Base-by-base conservation (phyloP, 2,888 invertebrate species). In the Sarcophaga variegata region DNA sequence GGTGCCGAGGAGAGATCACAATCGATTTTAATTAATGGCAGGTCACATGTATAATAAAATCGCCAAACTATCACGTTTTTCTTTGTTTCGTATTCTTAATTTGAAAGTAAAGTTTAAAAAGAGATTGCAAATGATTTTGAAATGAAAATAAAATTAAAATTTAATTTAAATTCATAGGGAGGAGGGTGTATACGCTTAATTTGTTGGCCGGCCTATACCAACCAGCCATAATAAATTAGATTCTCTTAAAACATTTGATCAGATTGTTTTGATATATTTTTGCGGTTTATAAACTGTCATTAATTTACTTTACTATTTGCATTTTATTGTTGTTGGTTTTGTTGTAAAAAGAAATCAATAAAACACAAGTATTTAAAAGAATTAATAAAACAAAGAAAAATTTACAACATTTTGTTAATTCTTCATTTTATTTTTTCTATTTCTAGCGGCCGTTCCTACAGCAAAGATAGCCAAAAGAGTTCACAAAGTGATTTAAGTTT, bases 401-500 rank as follows among this genome's bases (percentile, higher is more conserved):
- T 54, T 25, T 10, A 8, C 37, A 10, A 10, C 37, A 8, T 10
- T 8, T 10, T 10, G 37, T 37, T 37, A 37, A 37, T 37, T 37
- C 2, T 37, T 10, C 10, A 37, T 37, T 37, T 10, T 0, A 10
- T 37, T 37, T 37, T 37, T 37, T 37, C 17, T 89, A 49, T 88
- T 91, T 92, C 60, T 91, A 93, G 94, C 86, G 93, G 93, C 78
- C 92, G 92, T 81, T 93, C 93, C 81, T 94, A 94, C 89, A 94
- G 94, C 92, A 94, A 95, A 92, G 94, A 95, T 93, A 95, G 95
- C 91, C 94, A 95, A 91, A 94, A 96, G 92, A 96, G 96, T 92
- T 96, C 96, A 1, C 95, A 96, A 92, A 96, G 96, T 90, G 96
- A 96, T 93, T 94, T 96, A 90, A 95, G 94, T 91, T 94, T 95